Conservation (phyloP, 1,140 invertebrate genomes). For the Aphidius gifuensis region DNA sequence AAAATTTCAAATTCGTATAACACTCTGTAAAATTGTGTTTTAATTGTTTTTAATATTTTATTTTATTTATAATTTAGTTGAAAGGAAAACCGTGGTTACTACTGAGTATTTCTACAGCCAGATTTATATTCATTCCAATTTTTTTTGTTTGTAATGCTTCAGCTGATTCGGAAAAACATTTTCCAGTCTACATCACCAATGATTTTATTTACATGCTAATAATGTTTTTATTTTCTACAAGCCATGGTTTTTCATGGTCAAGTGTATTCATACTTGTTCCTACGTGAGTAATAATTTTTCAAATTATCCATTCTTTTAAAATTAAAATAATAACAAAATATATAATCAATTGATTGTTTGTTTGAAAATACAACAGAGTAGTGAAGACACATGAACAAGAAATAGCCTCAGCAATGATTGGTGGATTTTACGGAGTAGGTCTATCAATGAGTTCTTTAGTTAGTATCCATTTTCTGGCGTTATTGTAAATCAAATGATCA, state of each 20-base stretch:
- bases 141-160: constrained; percentile 83
- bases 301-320: not conserved
- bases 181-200: constrained; percentile 74
- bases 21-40: not conserved
- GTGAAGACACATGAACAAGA: constrained; percentile 83
- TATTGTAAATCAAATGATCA: too few relatives aligned
- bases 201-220: constrained; percentile 82
- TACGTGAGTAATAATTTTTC: constrained; percentile 62
- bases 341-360: not conserved
- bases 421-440: constrained; percentile 79
- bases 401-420: constrained; percentile 81
- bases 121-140: constrained; percentile 76
- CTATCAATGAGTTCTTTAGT: constrained; percentile 74
- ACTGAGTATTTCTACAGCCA: constrained; percentile 61
- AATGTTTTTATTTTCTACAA: constrained; percentile 74
- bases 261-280: constrained; percentile 81
- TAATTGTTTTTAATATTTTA: not conserved
- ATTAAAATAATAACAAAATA: too few relatives aligned
- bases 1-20: constrained; percentile 37
- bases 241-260: constrained; percentile 89
- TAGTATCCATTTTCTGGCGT: constrained; percentile 54
- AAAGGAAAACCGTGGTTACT: constrained; percentile 63
- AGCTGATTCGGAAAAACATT: constrained; percentile 64
- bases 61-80: constrained; percentile 59
- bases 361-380: constrained; percentile 55